These are phyloP conservation scores for Grammomys surdaster DNA, from an alignment of 2,113 vertebrate genomes.

Conservation along the genomic window DNA sequence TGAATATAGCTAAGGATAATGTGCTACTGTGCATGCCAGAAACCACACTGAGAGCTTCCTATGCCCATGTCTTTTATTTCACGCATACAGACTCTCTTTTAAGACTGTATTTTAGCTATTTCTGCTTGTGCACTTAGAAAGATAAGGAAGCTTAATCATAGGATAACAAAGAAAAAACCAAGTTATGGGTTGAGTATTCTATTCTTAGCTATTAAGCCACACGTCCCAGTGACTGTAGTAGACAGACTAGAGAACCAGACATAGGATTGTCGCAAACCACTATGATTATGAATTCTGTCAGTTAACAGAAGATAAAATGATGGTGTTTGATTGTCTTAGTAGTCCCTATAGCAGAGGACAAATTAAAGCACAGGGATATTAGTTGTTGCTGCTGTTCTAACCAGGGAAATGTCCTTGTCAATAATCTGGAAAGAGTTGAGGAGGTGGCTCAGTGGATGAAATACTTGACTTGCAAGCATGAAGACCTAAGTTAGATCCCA, in stretches of 20 bases:
- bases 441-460: not conserved
- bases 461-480: not conserved
- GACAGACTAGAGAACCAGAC: not conserved
- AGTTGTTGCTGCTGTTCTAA: not conserved
- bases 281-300: not conserved
- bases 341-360: not conserved
- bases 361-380: not conserved
- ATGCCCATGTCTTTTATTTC: not conserved
- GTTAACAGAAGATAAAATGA: not conserved
- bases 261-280: not conserved
- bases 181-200: not conserved
- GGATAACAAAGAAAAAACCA: not conserved
- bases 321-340: not conserved
- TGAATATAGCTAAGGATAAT: not conserved
- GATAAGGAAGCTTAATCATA: not conserved
- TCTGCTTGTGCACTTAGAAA: not conserved
- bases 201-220: not conserved
- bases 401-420: not conserved
- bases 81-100: not conserved
- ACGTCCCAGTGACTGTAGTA: not conserved
- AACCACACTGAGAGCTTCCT: not conserved
- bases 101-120: not conserved
- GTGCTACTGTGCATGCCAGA: fast-evolving
- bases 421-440: not conserved
- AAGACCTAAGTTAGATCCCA: not conserved